These are phyloP conservation scores for Tolypeutes matacus DNA, from an alignment of 2,797 vertebrate species.

Conservation along the genomic window DNA sequence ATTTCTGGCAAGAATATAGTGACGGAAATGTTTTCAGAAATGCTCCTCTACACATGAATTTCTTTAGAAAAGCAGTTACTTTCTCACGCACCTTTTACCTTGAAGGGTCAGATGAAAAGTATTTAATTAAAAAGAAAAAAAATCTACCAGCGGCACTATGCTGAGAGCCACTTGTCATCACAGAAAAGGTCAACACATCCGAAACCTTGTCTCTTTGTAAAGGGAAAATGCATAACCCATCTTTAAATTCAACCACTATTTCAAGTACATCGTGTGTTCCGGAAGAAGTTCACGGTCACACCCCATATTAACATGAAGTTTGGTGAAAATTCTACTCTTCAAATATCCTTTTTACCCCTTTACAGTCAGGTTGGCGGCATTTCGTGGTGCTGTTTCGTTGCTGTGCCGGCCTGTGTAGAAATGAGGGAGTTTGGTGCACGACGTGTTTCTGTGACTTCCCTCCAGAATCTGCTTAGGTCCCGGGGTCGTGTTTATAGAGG, in stretches of 20 bases:
- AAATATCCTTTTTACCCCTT: neutral
- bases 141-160: neutral
- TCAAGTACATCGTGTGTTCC: neutral
- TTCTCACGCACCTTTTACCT: conserved; percentile 1
- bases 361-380: accelerated
- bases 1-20: neutral
- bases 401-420: too few relatives aligned
- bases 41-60: neutral
- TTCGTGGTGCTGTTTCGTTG: neutral
- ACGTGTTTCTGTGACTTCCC: neutral
- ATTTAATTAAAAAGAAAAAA: neutral
- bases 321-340: neutral
- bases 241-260: neutral
- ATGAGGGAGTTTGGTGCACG: neutral
- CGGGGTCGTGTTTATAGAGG: neutral
- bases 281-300: neutral
- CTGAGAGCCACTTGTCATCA: conserved; percentile 22
- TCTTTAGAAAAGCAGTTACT: conserved; percentile 42
- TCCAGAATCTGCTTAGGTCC: neutral
- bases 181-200: neutral
- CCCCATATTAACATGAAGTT: neutral
- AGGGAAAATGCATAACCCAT: neutral
- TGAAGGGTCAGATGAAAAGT: conserved; percentile 41
- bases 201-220: neutral
- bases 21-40: conserved; percentile 7